Evolutionary conservation across 53 echinoderm and acorn worm genomes (phyloP), one percentile per base, ranked within the genome.

Genomic region (Patiria pectinifera): DNA sequence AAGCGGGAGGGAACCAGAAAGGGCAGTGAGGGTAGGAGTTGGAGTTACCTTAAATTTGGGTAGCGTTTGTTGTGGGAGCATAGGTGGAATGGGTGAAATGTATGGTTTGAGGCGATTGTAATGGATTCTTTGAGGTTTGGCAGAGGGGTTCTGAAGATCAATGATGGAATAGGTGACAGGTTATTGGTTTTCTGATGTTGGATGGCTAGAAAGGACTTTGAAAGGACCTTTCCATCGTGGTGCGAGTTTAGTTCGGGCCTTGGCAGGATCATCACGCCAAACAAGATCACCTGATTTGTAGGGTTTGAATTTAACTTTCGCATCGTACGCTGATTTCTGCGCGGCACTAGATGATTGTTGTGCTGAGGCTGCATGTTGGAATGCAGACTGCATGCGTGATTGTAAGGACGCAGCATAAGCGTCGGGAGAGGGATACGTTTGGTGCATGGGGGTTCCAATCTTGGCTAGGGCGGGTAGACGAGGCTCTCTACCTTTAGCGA

Each of bases 401-500:
- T 82, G 2, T 3, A 81, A 18, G 49, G 81, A 81, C 45, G 49
- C 19, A 18, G 48, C 81, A 21, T 82, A 82, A 23, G 83, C 2
- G 6, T 3, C 59, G 22, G 60, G 83, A 12, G 83, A 82, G 2
- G 25, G 11, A 59, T 58, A 82, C n/a, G 2, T 63, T 10, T 16
- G 2, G 63, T 3, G 49, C 3, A n/a, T n/a, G 9, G 63, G 63
- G 14, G 63, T 5, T 35, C 76, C 84, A 76, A 77, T 61, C 13
- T 76, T 84, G 1, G 89, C 44, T 35, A 14, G 45, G 7, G 82
- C 46, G 14, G 95, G 94, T 71, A 94, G 77, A 24, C 88, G 62
- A 2, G 95, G 89, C 24, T 94, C 89, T 74, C 93, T 85, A 22
- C 92, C 94, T 71, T 94, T 85, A 11, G 85, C 89, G 6, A 96